phyloP scores from a whole-genome alignment of 2,888 invertebrate genomes.

The Agrochola circellaris region DNA sequence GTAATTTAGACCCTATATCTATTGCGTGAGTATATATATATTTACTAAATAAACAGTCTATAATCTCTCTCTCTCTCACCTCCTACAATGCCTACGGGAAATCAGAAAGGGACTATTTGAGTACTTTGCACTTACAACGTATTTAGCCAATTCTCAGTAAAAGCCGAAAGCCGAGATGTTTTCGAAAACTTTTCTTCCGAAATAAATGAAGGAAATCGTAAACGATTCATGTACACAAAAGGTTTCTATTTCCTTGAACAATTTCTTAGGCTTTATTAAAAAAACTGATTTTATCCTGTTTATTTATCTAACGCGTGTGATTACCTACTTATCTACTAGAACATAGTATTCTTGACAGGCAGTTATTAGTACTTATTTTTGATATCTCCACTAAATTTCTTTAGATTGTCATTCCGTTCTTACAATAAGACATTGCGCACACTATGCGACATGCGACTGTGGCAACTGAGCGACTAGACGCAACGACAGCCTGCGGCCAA shows the following conservation, averaged over 20 bases:
- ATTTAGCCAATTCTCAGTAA: slow-evolving; percentile 39
- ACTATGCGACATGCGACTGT: too few relatives aligned
- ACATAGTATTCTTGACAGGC: neutral
- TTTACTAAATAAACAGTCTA: neutral
- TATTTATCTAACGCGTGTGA: neutral
- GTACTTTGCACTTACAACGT: slow-evolving; percentile 8
- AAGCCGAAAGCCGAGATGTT: slow-evolving; percentile 21
- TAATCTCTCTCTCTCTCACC: neutral
- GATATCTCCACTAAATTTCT: neutral
- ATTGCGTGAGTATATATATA: neutral
- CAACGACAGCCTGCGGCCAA: too few relatives aligned
- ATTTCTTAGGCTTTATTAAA: slow-evolving; percentile 34
- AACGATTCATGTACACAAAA: slow-evolving; percentile 34
- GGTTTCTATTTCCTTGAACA: slow-evolving; percentile 15
- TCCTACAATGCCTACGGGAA: slow-evolving; percentile 13
- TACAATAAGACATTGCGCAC: neutral
- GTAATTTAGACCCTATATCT: neutral
- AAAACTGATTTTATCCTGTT: slow-evolving; percentile 19
- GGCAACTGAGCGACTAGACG: too few relatives aligned
- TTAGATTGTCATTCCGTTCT: neutral
- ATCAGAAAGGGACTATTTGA: slow-evolving; percentile 11
- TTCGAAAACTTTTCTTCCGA: slow-evolving; percentile 16
- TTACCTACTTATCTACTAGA: neutral
- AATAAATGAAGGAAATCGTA: slow-evolving; percentile 19
- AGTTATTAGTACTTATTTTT: neutral